Evolutionary conservation across 1,140 invertebrate species (phyloP).

Genomic region (Apis laboriosa): DNA sequence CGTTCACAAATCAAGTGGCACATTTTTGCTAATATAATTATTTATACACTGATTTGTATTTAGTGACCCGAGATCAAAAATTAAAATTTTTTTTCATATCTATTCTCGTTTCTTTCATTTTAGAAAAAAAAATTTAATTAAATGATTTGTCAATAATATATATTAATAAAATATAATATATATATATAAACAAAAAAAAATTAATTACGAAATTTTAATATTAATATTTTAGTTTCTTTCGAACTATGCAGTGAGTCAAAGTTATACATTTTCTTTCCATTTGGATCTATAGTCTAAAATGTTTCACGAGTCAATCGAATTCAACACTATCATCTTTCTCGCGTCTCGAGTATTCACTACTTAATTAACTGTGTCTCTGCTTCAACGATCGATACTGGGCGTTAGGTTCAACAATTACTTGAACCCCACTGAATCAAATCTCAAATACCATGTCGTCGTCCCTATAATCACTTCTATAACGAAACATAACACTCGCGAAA

Average conservation of each 20-base stretch:
- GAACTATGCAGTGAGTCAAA: too few relatives aligned
- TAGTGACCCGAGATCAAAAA: not conserved
- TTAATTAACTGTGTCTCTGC: not conserved
- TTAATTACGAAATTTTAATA: too few relatives aligned
- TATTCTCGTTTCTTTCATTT: not conserved
- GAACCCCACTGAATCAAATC: not conserved
- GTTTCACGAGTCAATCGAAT: not conserved
- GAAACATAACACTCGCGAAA: not conserved
- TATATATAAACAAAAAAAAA: too few relatives aligned
- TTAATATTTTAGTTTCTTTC: too few relatives aligned
- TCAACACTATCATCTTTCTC: not conserved
- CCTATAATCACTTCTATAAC: not conserved
- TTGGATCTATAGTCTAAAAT: too few relatives aligned
- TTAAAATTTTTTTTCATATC: not conserved
- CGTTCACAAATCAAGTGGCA: not conserved
- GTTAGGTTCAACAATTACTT: constrained; percentile 1
- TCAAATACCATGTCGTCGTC: too few relatives aligned
- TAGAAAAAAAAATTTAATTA: too few relatives aligned
- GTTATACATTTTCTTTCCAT: too few relatives aligned
- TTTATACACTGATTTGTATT: not conserved
- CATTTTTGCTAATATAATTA: not conserved
- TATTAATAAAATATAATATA: too few relatives aligned
- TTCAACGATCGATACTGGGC: not conserved
- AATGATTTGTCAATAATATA: too few relatives aligned
- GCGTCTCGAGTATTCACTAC: not conserved